phyloP scores from a whole-genome alignment of 2,113 vertebrate species.

The Eudyptes chrysolophus region DNA sequence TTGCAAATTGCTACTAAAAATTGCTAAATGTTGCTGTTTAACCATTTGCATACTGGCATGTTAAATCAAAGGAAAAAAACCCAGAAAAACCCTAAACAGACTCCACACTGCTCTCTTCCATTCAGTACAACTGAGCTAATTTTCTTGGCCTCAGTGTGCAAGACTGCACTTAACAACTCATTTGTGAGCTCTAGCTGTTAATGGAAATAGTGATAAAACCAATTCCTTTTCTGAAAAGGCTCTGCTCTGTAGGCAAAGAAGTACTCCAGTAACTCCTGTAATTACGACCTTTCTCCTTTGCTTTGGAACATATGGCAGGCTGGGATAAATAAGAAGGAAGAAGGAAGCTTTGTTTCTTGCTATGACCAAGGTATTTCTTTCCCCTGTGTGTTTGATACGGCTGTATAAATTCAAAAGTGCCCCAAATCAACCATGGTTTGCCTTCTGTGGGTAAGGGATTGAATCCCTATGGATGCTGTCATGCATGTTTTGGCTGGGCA shows the following conservation, averaged over 20 bases:
- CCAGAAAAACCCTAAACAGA: not conserved
- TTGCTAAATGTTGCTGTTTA: not conserved
- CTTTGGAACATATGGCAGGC: not conserved
- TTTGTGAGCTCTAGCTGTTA: not conserved
- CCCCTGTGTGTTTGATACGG: not conserved
- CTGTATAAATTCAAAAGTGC: not conserved
- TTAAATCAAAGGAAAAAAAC: not conserved
- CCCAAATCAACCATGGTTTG: not conserved
- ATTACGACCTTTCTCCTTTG: not conserved
- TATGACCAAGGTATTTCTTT: not conserved
- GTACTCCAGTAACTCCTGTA: not conserved
- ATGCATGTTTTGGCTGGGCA: not conserved
- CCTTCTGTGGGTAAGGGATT: not conserved
- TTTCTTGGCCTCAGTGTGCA: not conserved
- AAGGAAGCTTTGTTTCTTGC: not conserved
- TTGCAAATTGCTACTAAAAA: not conserved
- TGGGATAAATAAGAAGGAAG: not conserved
- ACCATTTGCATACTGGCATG: not conserved
- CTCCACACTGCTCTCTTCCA: not conserved
- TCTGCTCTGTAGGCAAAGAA: not conserved
- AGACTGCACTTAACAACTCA: not conserved
- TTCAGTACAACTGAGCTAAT: not conserved
- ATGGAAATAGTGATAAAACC: not conserved
- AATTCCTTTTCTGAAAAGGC: not conserved
- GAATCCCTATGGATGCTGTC: not conserved